Base-by-base conservation (phyloP, 1,140 invertebrate genomes). In the Lepidurus packardi region DNA sequence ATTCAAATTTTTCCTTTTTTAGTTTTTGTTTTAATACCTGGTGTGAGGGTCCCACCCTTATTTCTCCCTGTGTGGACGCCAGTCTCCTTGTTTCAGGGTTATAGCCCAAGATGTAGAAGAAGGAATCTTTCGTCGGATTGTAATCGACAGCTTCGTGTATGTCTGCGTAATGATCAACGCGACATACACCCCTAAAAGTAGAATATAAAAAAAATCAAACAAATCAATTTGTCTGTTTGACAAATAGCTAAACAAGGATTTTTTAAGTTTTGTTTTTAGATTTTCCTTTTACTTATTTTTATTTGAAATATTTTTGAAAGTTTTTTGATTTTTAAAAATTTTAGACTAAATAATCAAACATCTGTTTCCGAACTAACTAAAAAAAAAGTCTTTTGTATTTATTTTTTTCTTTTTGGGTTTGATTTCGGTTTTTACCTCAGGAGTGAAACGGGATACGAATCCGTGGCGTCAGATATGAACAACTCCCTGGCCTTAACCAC, bases 41-140 rank as follows among this genome's bases (percentile, higher is more conserved):
- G 89, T 96, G 94, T 85, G 92, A 93, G 85, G 93, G 91, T 87
- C 95, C 95, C 87, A 97, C 93, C 89, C 95, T 90, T 86, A 97
- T 97, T 89, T 96, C 94, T 85, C 94, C 94, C 88, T 96, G 94
- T 85, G 93, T 94, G 85, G 92, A 89, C 85, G 91, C 91, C 87
- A 91, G 88, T 84, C 89, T 88, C 82, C 88, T 86, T 78, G 87
- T 89, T 83, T 90, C 89, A 53, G 88, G 88, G 81, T 89, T 90
- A 82, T 89, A 90, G 77, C 85, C 86, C 77, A 89, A 84, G 79
- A 89, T 87, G 82, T 86, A 88, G 83, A 89, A 85, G 80, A 86
- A 86, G 25, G 81, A 81, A 79, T 86, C 84, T 44, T 84, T 83
- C 73, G 82, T 80, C 2, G 84, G 84, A 43, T 81, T 80, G 79